Evolutionary conservation across 2,797 vertebrate genomes (phyloP), one percentile per base, ranked within the genome.

Genomic region (Leptoclinus maculatus): DNA sequence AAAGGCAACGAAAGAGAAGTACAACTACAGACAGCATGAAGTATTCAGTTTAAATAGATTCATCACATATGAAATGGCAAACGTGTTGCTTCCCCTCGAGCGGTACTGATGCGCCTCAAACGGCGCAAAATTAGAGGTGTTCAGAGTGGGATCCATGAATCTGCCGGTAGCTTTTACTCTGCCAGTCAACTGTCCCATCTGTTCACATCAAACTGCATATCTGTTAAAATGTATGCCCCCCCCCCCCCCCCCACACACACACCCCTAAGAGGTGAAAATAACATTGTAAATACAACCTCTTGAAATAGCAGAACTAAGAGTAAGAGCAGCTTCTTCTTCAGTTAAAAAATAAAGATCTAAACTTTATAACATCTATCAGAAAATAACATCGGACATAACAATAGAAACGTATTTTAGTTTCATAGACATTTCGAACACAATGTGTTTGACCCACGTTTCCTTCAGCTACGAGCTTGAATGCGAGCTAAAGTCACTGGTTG

Each of bases 171-270:
- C 49, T 71, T 74, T 36, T 36, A 3, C 16, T 66, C 53, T 34
- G 59, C 41, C 39, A 80, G 66, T 74, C 57, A 78, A 21, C 27
- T 62, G 38, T 49, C 8, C 77, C 80, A 87, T 86, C 80, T 88
- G 83, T 73, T 82, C 66, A 23, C 64, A 59, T 76, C 23, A 71
- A 47, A 38, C 13, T n/a, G 53, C 71, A 1, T 3, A 17, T 17
- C 14, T 70, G 57, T 43, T 51, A 60, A 78, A 66, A 70, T n/a
- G n/a, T n/a, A n/a, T n/a, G n/a, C n/a, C n/a, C n/a, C n/a, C n/a
- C n/a, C n/a, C n/a, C n/a, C n/a, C n/a, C n/a, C n/a, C n/a, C n/a
- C n/a, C n/a, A n/a, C n/a, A n/a, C n/a, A 34, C 32, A 7, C 23
- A 1, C 4, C 60, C 10, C 19, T 9, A 34, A 63, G 56, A 71